phyloP scores from a whole-genome alignment of 2,113 vertebrate genomes.

The Tupaia chinensis region DNA sequence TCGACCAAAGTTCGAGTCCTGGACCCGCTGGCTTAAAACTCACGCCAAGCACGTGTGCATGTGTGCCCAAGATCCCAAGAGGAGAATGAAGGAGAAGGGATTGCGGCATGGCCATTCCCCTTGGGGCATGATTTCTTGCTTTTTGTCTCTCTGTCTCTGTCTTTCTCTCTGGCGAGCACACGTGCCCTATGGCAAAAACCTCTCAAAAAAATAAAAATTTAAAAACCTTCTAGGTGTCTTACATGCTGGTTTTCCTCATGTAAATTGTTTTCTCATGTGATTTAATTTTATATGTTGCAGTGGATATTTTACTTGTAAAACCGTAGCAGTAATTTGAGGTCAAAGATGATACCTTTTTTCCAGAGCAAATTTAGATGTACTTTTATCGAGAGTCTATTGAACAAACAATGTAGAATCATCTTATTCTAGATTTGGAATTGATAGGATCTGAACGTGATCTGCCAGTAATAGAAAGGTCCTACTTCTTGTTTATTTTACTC shows the following conservation, averaged over 20 bases:
- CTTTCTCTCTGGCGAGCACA: too few species aligned
- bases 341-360: not conserved
- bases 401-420: not conserved
- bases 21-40: too few species aligned
- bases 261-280: not conserved
- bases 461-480: not conserved
- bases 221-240: not conserved
- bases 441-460: not conserved
- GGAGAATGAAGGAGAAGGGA: too few species aligned
- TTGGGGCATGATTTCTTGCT: too few species aligned
- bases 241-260: not conserved
- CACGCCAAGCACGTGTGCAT: too few species aligned
- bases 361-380: not conserved
- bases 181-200: too few species aligned
- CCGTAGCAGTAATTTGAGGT: conserved; percentile 22
- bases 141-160: too few species aligned
- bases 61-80: too few species aligned
- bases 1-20: too few species aligned
- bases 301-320: conserved; percentile 22
- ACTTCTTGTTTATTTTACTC: not conserved
- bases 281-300: not conserved
- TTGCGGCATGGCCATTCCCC: too few species aligned
- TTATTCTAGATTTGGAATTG: conserved; percentile 31
- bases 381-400: not conserved
- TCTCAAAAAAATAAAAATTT: not conserved